Conservation (phyloP, 2,113 vertebrate genomes). For the Gila orcuttii region DNA sequence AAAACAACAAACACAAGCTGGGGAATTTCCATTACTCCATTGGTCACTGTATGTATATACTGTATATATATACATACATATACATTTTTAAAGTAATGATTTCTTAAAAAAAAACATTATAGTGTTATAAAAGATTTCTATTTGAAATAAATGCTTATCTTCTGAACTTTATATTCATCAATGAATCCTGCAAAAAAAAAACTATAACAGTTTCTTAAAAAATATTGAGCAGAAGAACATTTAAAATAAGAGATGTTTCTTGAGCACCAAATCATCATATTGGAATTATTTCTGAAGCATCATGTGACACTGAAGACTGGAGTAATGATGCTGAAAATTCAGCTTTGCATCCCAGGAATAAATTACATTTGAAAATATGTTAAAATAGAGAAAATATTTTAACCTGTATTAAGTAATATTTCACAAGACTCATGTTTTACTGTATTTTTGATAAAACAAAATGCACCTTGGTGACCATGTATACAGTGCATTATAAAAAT, state of each 20-base stretch:
- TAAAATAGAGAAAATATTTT: too few relatives aligned
- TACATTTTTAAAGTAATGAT: too few relatives aligned
- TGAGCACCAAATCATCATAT: not conserved
- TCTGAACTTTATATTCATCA: too few relatives aligned
- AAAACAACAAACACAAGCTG: not conserved
- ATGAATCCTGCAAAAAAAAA: too few relatives aligned
- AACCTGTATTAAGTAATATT: too few relatives aligned
- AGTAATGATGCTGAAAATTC: not conserved
- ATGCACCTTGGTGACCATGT: too few relatives aligned
- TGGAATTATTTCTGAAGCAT: not conserved
- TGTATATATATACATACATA: too few relatives aligned
- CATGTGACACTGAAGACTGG: not conserved
- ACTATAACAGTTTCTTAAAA: not conserved
- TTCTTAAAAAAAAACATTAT: too few relatives aligned
- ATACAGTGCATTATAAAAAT: not conserved
- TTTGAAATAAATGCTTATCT: too few relatives aligned
- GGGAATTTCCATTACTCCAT: not conserved
- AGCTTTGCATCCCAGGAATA: not conserved
- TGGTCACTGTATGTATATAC: not conserved
- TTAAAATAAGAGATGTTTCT: not conserved
- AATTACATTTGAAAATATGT: not conserved
- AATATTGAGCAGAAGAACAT: not conserved
- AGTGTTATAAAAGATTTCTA: too few relatives aligned
- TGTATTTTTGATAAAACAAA: too few relatives aligned
- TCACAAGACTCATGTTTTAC: too few relatives aligned